Conservation (phyloP, 1,140 invertebrate genomes). For the Leptinotarsa lineolata region DNA sequence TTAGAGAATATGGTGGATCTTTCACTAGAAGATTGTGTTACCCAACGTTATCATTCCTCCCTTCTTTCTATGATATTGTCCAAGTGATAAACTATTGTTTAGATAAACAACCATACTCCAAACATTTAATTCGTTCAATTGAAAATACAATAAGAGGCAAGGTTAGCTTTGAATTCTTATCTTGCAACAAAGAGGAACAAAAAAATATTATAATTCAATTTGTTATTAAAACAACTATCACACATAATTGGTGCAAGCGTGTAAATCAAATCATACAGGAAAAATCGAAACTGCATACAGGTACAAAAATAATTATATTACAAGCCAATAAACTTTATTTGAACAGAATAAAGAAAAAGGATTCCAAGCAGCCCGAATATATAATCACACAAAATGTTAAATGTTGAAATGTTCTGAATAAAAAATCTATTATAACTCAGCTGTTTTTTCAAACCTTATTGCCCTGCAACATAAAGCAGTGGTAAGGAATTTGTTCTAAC, state of each 20-base stretch:
- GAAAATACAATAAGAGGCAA: not conserved
- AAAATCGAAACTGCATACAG: constrained; percentile 4
- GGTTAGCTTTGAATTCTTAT: not conserved
- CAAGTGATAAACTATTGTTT: not conserved
- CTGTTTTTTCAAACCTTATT: not conserved
- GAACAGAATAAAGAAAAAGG: constrained; percentile 12
- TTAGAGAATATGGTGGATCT: constrained; percentile 11
- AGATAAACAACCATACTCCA: not conserved
- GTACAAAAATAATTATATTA: not conserved
- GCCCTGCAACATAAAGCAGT: not conserved
- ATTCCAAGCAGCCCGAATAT: not conserved
- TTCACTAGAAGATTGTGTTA: constrained; percentile 5
- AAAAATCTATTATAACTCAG: too few relatives aligned
- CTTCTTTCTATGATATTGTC: constrained; percentile 7
- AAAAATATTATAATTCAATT: not conserved
- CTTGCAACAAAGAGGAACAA: not conserved
- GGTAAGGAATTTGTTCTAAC: not conserved
- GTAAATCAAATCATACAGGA: constrained; percentile 2
- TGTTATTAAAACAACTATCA: not conserved
- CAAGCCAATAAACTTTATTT: not conserved
- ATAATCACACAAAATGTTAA: not conserved
- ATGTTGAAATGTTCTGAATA: constrained; percentile 4
- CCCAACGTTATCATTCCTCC: not conserved
- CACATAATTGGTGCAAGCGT: constrained; percentile 5
- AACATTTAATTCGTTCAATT: not conserved